A percentile compares a stretch with the other conserved stretches of the same genome.
Conservation (phyloP, 2,797 vertebrate species). For the Pitangus sulphuratus region DNA sequence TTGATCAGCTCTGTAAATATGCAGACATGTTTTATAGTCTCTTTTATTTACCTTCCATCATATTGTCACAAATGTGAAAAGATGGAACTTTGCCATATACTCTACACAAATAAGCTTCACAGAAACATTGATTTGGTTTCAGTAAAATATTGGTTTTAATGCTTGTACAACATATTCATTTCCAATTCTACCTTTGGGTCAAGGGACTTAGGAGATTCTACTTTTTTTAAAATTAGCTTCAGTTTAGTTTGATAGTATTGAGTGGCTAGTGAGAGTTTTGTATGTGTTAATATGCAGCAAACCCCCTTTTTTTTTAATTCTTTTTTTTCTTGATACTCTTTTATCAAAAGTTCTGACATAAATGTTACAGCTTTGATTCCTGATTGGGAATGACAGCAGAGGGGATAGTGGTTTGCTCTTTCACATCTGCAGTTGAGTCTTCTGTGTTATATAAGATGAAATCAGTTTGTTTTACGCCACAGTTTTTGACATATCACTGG, state of each 20-base stretch:
- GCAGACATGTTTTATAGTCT: not conserved
- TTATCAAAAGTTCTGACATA: not conserved
- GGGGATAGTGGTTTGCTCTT: not conserved
- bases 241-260: not conserved
- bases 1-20: not conserved
- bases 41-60: not conserved
- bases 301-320: not conserved
- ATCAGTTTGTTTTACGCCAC: not conserved
- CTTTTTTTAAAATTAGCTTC: not conserved
- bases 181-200: not conserved
- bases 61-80: not conserved
- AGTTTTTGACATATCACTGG: not conserved
- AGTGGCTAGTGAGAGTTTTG: not conserved
- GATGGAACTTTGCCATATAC: not conserved
- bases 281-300: not conserved
- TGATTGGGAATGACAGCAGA: not conserved
- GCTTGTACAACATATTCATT: not conserved
- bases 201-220: not conserved
- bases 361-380: not conserved
- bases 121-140: not conserved
- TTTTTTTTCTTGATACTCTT: too few relatives aligned
- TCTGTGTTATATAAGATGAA: not conserved
- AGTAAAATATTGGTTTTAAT: not conserved
- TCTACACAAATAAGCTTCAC: not conserved
- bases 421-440: not conserved